Percentiles rank a stretch among this genome's conserved stretches.
These are phyloP conservation scores for Lagodon rhomboides DNA, from an alignment of 2,797 vertebrate genomes.

Conservation along the genomic window DNA sequence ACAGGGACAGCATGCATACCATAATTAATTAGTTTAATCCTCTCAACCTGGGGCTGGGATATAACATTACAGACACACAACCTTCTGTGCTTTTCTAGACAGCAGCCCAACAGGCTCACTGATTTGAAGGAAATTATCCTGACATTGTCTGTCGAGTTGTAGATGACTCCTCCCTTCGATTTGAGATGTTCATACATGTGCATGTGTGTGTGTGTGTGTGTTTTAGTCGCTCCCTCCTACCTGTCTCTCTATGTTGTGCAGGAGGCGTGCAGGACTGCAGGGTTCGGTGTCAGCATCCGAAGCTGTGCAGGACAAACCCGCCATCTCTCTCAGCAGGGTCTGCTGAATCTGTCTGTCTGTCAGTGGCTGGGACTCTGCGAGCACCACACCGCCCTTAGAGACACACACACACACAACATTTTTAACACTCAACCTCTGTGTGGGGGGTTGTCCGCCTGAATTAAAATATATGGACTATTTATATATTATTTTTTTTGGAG, in stretches of 20 bases:
- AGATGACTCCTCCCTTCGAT: not conserved
- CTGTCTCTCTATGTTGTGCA: constrained; percentile 97
- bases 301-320: constrained; percentile 82
- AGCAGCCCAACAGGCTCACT: not conserved
- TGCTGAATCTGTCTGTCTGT: constrained; percentile 89
- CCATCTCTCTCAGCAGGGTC: constrained; percentile 86
- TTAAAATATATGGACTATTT: not conserved
- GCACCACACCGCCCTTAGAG: constrained; percentile 89
- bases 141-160: not conserved
- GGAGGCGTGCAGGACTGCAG: constrained; percentile 92
- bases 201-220: not conserved
- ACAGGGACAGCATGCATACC: constrained; percentile 21
- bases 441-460: not conserved
- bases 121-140: not conserved
- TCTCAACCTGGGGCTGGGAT: not conserved
- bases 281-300: constrained; percentile 90
- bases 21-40: constrained; percentile 38
- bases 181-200: constrained; percentile 2
- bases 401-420: constrained; percentile 25
- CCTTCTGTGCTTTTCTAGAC: not conserved
- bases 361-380: constrained; percentile 89
- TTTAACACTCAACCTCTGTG: not conserved
- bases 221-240: constrained; percentile 75
- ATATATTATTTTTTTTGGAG: not conserved
- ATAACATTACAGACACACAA: not conserved